A percentile compares a stretch with the other conserved stretches of the same genome.
Evolutionary conservation across 2,113 vertebrate species (phyloP).

Genomic region (Tamias sibiricus): DNA sequence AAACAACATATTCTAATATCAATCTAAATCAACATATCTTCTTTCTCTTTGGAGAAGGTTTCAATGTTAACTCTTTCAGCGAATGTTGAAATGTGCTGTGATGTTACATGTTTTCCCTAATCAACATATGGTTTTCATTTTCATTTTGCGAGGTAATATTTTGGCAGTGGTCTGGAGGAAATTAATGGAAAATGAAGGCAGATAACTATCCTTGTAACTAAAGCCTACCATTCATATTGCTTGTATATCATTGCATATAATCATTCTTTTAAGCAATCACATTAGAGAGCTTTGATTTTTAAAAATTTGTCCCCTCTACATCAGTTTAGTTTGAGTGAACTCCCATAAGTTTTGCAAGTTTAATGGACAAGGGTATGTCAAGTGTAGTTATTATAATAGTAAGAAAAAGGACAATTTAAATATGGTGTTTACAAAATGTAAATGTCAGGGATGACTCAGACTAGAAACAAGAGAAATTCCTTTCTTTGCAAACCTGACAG

Average conservation of each 20-base stretch:
- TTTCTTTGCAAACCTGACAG: conserved; percentile 51
- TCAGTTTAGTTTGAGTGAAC: conserved; percentile 75
- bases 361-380: conserved; percentile 76
- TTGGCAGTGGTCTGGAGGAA: conserved; percentile 72
- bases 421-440: conserved; percentile 75
- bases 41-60: conserved; percentile 77
- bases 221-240: conserved; percentile 73
- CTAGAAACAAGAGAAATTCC: conserved; percentile 57
- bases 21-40: conserved; percentile 77
- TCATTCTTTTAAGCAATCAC: conserved; percentile 80
- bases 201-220: conserved; percentile 77
- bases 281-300: conserved; percentile 77
- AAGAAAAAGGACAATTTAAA: conserved; percentile 79
- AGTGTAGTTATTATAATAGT: conserved; percentile 72
- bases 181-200: conserved; percentile 81
- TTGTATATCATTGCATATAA: conserved; percentile 71
- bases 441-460: conserved; percentile 68
- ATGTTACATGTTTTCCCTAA: conserved; percentile 80
- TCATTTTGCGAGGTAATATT: conserved; percentile 80
- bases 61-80: conserved; percentile 77
- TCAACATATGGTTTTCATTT: conserved; percentile 78
- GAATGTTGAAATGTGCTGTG: conserved; percentile 77
- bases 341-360: conserved; percentile 73
- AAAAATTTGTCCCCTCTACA: conserved; percentile 65
- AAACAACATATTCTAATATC: conserved; percentile 81